Evolutionary conservation across 2,888 invertebrate species (phyloP), one percentile per base, ranked within the genome.

Genomic region (Clanis bilineata): DNA sequence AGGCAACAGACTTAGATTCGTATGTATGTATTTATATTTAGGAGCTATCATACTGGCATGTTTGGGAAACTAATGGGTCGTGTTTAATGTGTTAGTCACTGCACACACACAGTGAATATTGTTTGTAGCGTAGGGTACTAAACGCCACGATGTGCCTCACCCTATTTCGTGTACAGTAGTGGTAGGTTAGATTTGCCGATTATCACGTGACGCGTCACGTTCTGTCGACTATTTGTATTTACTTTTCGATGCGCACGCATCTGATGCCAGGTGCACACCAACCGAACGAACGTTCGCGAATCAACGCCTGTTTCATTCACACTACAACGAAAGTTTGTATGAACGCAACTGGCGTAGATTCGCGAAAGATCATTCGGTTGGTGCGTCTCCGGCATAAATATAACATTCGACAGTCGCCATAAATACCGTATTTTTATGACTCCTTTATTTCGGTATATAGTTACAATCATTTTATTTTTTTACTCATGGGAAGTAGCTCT

Each of bases 91-190:
- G 15, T n/a, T n/a, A n/a, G n/a, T n/a, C n/a, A n/a, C n/a, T n/a
- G n/a, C n/a, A n/a, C n/a, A n/a, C n/a, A n/a, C 12, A 56, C 22
- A 28, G 39, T 28, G 9, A 54, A 32, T 41, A 39, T 36, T 38
- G 58, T 58, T 61, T 61, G 58, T 60, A 68, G 63, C 54, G 54
- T 58, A 60, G 61, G 63, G 45, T 47, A 51, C 71, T 69, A 73
- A 71, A 83, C 75, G 85, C 86, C 90, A 85, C 82, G 78, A 83
- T 82, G 90, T 89, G 90, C 90, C 90, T 88, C 80, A 80, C 74
- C 79, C 76, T 67, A 73, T 81, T 80, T 82, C 77, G 75, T 82
- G 65, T 64, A 69, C 61, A 65, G 59, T 60, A 58, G 28, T 32
- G 51, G 51, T 51, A 51, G 51, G 51, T 51, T 51, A 51, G 18